Base-by-base conservation (phyloP, 2,888 invertebrate species). In the Lottia scabra region DNA sequence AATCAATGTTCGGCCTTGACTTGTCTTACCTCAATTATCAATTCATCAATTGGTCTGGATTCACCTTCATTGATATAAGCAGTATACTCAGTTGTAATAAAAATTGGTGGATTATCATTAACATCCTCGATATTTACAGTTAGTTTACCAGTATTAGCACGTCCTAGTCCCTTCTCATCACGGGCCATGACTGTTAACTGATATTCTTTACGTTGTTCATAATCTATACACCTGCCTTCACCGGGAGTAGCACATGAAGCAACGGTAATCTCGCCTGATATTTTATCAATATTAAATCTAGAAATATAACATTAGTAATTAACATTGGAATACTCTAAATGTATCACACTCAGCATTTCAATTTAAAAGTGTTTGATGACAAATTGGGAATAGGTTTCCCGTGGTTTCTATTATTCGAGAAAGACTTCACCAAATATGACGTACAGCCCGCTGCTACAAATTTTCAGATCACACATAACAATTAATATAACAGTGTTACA, bases 241-340 rank as follows among this genome's bases (percentile, higher is more conserved):
- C 83, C 83, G 19, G 80, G 80, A 0, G 78, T 71, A 0, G 69
- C 15, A 75, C 88, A 88, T 0, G 38, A 0, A 85, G 94, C 94
- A 0, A 97, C 94, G 0, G 95, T 94, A 74, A 98, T 94, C 6
- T 94, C 91, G 0, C 98, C 98, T n/a, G 95, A 94, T 71, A 94
- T 91, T 2, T 94, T 92, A 89, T 97, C 94, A 23, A 98, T 91
- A 77, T 92, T 91, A 75, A 98, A 91, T 82, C 96, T 97, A 87
- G 12, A 70, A 27, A 63, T 16, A 15, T 46, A 15, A 15, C n/a
- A n/a, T n/a, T n/a, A n/a, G n/a, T n/a, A n/a, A n/a, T n/a, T n/a
- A n/a, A n/a, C n/a, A n/a, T n/a, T n/a, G n/a, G n/a, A n/a, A n/a
- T n/a, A n/a, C n/a, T n/a, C n/a, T n/a, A n/a, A n/a, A n/a, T n/a